These are phyloP conservation scores for Eudyptes chrysolophus DNA, from an alignment of 2,113 vertebrate species.

Conservation along the genomic window DNA sequence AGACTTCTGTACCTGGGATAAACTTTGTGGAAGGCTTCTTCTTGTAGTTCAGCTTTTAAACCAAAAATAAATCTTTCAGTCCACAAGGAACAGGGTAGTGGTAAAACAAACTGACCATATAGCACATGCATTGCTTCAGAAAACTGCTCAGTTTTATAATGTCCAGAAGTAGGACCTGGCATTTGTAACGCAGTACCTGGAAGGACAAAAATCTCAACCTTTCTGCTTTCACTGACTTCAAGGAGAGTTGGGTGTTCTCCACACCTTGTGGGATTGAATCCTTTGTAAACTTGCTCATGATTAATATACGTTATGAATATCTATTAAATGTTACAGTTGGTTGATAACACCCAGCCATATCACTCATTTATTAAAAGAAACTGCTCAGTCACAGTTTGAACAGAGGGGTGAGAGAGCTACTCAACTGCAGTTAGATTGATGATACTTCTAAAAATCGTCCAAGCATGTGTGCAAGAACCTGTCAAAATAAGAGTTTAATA, in stretches of 20 bases:
- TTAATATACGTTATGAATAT: slow-evolving; percentile 66
- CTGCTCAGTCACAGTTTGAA: slow-evolving; percentile 44
- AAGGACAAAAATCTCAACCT: neutral
- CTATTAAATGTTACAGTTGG: slow-evolving; percentile 63
- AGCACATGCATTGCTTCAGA: neutral
- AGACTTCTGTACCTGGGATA: slow-evolving; percentile 9
- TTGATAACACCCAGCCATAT: slow-evolving; percentile 62
- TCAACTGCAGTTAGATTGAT: slow-evolving; percentile 48
- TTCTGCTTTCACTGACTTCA: neutral
- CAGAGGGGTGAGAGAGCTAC: neutral
- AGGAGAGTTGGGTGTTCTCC: neutral
- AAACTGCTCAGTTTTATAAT: neutral
- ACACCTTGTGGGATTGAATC: neutral
- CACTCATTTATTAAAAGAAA: slow-evolving; percentile 67
- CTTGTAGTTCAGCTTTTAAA: slow-evolving; percentile 10
- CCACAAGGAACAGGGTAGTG: neutral
- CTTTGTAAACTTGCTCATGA: slow-evolving; percentile 47
- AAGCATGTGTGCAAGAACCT: slow-evolving; percentile 55
- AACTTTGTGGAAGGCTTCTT: neutral
- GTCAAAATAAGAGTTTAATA: slow-evolving; percentile 64
- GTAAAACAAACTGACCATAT: neutral
- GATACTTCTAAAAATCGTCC: slow-evolving; percentile 58
- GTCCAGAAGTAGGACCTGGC: neutral
- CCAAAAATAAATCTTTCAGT: neutral
- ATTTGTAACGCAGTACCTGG: neutral